Percentiles rank a stretch among this genome's conserved stretches.
Conservation (phyloP, 2,113 vertebrate genomes). For the Coptodon rendalli region DNA sequence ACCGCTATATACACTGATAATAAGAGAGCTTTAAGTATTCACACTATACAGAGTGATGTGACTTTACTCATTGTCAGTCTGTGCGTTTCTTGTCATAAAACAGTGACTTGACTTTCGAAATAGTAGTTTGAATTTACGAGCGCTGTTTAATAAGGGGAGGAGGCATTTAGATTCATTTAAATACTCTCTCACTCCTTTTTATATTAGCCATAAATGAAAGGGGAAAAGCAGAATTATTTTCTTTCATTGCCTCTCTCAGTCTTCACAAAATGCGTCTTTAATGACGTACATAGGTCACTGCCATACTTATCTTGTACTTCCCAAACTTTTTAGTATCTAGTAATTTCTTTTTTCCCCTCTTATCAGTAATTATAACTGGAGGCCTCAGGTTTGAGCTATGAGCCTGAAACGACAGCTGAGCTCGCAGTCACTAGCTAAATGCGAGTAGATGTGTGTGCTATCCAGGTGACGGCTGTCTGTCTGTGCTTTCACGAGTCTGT, state of each 20-base stretch:
- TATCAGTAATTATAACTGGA: not conserved
- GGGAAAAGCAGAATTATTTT: not conserved
- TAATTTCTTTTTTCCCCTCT: not conserved
- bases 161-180: not conserved
- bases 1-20: conserved; percentile 22
- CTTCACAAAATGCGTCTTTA: not conserved
- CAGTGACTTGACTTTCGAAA: not conserved
- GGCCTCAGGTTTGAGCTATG: not conserved
- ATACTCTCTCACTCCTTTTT: not conserved
- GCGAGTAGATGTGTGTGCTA: not conserved
- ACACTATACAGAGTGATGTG: conserved; percentile 28
- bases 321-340: not conserved
- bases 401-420: not conserved
- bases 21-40: conserved; percentile 18
- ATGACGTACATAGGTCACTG: not conserved
- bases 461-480: not conserved
- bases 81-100: not conserved
- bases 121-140: not conserved
- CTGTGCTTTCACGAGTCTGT: not conserved
- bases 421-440: not conserved
- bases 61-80: not conserved
- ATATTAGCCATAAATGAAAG: not conserved
- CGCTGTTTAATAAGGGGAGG: not conserved
- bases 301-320: not conserved
- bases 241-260: not conserved